phyloP scores from a whole-genome alignment of 2,113 vertebrate species.

The Tachuris rubrigastra region DNA sequence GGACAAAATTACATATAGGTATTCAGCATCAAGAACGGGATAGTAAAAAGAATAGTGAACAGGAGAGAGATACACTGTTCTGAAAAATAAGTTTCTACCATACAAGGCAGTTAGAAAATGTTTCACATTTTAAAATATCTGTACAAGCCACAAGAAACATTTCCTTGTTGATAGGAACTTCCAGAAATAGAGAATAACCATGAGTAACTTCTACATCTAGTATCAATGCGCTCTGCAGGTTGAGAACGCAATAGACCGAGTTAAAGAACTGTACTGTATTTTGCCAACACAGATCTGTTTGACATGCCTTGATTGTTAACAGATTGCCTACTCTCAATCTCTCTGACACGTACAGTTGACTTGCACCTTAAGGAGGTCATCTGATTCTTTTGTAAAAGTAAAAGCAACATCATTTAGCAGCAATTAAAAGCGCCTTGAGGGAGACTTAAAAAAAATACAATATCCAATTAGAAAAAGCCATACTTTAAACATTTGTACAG shows the following conservation, averaged over 20 bases:
- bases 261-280: slow-evolving; percentile 65
- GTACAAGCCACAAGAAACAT: slow-evolving; percentile 79
- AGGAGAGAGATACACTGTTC: slow-evolving; percentile 73
- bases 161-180: slow-evolving; percentile 74
- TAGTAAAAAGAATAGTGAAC: slow-evolving; percentile 70
- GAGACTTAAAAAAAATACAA: slow-evolving; percentile 89
- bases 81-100: slow-evolving; percentile 76
- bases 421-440: slow-evolving; percentile 84
- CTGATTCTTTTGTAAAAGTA: slow-evolving; percentile 83
- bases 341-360: slow-evolving; percentile 82
- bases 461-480: slow-evolving; percentile 87
- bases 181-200: slow-evolving; percentile 72
- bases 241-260: slow-evolving; percentile 67
- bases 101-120: slow-evolving; percentile 80
- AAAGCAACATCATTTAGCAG: slow-evolving; percentile 93
- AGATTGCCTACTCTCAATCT: slow-evolving; percentile 70
- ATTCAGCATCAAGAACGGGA: slow-evolving; percentile 76
- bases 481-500: slow-evolving; percentile 92
- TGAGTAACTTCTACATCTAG: slow-evolving; percentile 73
- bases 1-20: slow-evolving; percentile 78
- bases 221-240: slow-evolving; percentile 58
- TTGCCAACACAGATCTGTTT: slow-evolving; percentile 68
- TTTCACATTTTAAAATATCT: slow-evolving; percentile 82
- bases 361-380: slow-evolving; percentile 89
- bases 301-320: slow-evolving; percentile 75